phyloP scores from a whole-genome alignment of 2,113 vertebrate genomes.

The Nothobranchius kuhntae region DNA sequence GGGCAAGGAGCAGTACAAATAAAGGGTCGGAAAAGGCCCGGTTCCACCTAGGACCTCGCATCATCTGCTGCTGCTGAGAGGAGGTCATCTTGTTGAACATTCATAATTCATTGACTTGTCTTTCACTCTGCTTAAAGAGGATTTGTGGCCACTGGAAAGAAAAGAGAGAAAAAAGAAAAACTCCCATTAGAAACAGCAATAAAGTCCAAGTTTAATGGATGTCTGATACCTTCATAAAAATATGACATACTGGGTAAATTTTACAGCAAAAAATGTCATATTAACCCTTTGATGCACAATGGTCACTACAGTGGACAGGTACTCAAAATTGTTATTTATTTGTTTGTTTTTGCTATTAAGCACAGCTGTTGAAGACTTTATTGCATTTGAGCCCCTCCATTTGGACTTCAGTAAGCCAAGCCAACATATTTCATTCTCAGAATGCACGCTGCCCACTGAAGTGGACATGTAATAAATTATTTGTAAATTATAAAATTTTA shows the following conservation, averaged over 20 bases:
- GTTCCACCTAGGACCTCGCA: constrained; percentile 99
- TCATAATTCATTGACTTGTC: constrained; percentile 98
- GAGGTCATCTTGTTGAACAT: constrained; percentile 99
- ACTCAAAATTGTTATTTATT: no score
- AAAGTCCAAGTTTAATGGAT: background rate
- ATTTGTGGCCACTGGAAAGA: constrained; percentile 77
- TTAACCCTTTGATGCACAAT: no score
- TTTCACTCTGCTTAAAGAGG: constrained; percentile 88
- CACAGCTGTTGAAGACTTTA: no score
- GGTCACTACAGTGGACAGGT: no score
- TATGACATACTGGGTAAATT: background rate
- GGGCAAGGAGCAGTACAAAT: constrained; percentile 97
- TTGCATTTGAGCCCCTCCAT: no score
- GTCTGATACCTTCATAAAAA: background rate
- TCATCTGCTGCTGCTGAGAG: constrained; percentile 99
- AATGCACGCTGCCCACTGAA: no score
- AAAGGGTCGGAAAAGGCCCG: constrained; percentile 99
- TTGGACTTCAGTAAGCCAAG: no score
- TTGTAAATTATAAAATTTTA: no score
- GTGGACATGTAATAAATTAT: no score
- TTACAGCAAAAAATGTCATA: background rate
- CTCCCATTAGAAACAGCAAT: constrained; percentile 19
- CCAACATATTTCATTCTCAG: no score
- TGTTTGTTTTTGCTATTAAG: no score
- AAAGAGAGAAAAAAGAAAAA: constrained; percentile 57